phyloP scores from a whole-genome alignment of 2,113 vertebrate genomes.

The Rostratula benghalensis region DNA sequence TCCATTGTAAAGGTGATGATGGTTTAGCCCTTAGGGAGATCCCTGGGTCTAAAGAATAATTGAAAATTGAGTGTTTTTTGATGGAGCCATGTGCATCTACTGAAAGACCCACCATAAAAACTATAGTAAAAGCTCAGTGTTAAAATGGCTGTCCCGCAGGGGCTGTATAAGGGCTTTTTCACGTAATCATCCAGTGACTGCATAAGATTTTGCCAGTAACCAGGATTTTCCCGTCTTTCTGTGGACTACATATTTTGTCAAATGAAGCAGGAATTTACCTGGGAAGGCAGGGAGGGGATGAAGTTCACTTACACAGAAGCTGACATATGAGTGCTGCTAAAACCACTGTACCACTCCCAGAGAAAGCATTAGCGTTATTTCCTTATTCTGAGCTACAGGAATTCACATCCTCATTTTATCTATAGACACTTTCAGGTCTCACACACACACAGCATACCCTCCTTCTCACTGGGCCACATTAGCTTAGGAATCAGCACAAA shows the following conservation, averaged over 20 bases:
- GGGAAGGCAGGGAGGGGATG: not conserved
- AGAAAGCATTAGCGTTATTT: conserved; percentile 26
- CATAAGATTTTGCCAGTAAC: conserved; percentile 44
- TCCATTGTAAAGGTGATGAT: not conserved
- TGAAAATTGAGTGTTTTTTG: not conserved
- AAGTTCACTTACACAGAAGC: conserved; percentile 42
- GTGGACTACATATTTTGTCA: conserved; percentile 22
- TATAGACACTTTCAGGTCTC: conserved; percentile 18
- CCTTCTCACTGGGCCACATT: not conserved
- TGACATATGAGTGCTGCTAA: conserved; percentile 23
- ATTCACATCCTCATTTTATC: conserved; percentile 57
- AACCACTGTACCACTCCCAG: conserved; percentile 31
- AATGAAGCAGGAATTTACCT: conserved; percentile 43
- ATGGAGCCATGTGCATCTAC: not conserved
- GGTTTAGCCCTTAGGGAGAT: not conserved
- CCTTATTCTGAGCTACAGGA: conserved; percentile 32
- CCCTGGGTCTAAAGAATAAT: not conserved
- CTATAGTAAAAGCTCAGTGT: conserved; percentile 48
- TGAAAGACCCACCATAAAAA: conserved; percentile 37
- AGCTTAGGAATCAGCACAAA: not conserved
- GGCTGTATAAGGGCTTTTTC: conserved; percentile 49
- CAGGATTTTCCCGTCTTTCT: conserved; percentile 13
- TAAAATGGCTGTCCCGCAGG: conserved; percentile 22
- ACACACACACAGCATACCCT: not conserved
- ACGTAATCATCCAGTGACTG: conserved; percentile 13